Base-by-base conservation (phyloP, 2,113 vertebrate genomes). In the Myrmecobius fasciatus region DNA sequence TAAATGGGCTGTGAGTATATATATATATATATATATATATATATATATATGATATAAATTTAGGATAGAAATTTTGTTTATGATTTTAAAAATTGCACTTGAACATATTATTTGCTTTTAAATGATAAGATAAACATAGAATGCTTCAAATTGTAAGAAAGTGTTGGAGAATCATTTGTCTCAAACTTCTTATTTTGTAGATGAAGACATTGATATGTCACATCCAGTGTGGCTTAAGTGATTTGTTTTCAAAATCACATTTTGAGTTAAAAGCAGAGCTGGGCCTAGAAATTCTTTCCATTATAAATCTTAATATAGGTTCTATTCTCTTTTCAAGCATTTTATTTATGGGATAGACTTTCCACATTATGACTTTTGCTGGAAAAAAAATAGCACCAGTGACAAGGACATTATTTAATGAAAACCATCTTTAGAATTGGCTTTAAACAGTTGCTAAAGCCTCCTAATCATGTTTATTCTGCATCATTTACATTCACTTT, bases 41-140 rank as follows among this genome's bases (percentile, higher is more conserved):
- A 49, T 49, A 48, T n/a, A 5, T 20, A 25, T 75, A 7, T 36
- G 67, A 12, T n/a, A 8, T n/a, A 75, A 43, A 83, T 43, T 83
- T 83, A 24, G n/a, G n/a, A 43, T 43, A 83, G n/a, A 83, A 83
- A 20, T 83, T 83, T 83, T 43, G 7, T 31, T 89, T 52, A 52
- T n/a, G 46, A 89, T 53, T 51, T 51, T 11, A 11, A 93, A 89
- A 67, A 89, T 53, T 28, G 0, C 43, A 53, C 25, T 88, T 91
- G 67, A 83, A 20, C 49, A 53, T 94, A 52, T 53, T 49, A 24
- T 91, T 52, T 94, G 56, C 8, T 96, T 95, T 67, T 92, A 43
- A 17, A 28, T 52, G 48, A 91, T 26, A 47, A 47, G 91, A 60
- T 89, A 92, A 43, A 60, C 46, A 91, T 14, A 49, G 46, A 91